Base-by-base conservation (phyloP, 2,113 vertebrate genomes). In the Chlamydotis undulata region DNA sequence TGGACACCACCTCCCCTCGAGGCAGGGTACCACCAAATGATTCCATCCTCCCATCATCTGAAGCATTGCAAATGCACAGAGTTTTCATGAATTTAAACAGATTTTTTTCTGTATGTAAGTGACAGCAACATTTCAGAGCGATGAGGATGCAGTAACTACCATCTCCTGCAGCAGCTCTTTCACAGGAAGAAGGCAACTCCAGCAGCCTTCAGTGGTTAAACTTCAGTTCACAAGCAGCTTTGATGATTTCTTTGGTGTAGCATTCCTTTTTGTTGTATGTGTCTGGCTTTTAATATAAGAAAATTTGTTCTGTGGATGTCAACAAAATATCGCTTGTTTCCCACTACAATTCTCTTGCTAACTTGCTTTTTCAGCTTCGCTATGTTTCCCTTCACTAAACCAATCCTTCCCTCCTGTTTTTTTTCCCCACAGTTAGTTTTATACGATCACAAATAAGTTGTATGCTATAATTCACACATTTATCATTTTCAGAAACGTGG, bases 1-100 rank as follows among this genome's bases (percentile, higher is more conserved):
- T 6, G 68, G 35, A 7, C 39, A 61, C 9, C 31, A 45, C 14
- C 22, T 14, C 17, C 10, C 33, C 49, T 41, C 22, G 31, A 12
- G 26, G 12, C 25, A 89, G 5, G 4, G 31, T 12, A 9, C 12
- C 37, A 50, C 25, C 9, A 12, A 13, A 12, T 0, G 8, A 1
- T 8, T 64, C 91, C 43, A 41, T 19, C 35, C 45, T 49, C 55
- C 29, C 37, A 8, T 8, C 47, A 50, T 0, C 57, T 50, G 25
- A 63, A 63, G 19, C 52, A 78, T 31, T 83, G 35, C 24, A 83
- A 82, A 85, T 4, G 10, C 33, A 50, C 52, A 67, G 19, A 5
- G 3, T 56, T 80, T 28, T 43, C 39, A 55, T 3, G 0, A 31
- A 8, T 19, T 73, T 37, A 7, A 67, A 47, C 67, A 35, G 33